phyloP scores from a whole-genome alignment of 2,797 vertebrate species.

The Sphenodon punctatus region DNA sequence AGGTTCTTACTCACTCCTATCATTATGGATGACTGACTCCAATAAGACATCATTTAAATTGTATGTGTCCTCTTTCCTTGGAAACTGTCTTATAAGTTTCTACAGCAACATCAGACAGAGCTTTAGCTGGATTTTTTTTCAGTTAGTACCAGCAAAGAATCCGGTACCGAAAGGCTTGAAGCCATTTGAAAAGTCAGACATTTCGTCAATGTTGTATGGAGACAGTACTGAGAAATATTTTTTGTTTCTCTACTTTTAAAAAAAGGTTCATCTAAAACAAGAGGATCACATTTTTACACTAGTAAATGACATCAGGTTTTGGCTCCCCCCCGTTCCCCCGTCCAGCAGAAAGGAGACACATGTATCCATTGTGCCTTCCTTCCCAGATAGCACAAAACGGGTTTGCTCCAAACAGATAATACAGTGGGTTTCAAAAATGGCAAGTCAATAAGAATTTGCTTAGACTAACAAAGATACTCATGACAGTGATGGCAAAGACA shows the following conservation, averaged over 20 bases:
- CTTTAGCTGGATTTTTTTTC: background rate
- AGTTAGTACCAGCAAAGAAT: background rate
- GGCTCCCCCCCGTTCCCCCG: background rate
- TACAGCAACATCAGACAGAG: background rate
- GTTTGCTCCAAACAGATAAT: background rate
- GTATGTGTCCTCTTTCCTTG: background rate
- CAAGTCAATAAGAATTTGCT: no score
- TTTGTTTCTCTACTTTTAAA: background rate
- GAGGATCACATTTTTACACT: background rate
- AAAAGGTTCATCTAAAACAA: background rate
- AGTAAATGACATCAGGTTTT: background rate
- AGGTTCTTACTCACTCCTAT: background rate
- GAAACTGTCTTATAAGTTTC: no score
- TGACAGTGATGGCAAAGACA: no score
- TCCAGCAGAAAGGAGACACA: background rate
- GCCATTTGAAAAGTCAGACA: background rate
- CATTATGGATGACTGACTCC: background rate
- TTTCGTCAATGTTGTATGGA: background rate
- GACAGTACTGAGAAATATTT: background rate
- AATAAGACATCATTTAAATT: background rate
- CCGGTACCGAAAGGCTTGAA: background rate
- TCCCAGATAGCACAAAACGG: rapidly evolving
- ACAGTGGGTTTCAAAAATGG: background rate
- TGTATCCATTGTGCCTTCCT: background rate
- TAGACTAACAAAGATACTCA: background rate